Conservation (phyloP, 2,888 invertebrate species). For the Ethmia dodecea region DNA sequence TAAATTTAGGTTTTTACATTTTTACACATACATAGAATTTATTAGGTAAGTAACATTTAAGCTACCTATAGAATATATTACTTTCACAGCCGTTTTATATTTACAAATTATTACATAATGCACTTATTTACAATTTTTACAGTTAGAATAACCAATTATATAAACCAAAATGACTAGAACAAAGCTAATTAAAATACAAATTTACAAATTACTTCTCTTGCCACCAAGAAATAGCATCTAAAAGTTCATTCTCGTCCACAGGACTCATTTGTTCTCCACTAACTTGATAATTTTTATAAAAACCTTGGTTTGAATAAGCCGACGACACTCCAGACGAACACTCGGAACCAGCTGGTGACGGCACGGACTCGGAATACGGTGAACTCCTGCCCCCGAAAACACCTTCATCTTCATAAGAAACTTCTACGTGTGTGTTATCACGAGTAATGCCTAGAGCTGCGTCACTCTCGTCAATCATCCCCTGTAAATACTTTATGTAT, state of each 20-base stretch:
- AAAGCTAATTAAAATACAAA: conserved; percentile 4
- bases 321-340: conserved; percentile 78
- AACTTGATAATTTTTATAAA: conserved; percentile 34
- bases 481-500: conserved; percentile 90
- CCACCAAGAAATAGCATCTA: conserved; percentile 90
- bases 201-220: conserved; percentile 74
- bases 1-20: not conserved
- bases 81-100: conserved; percentile 1
- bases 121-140: not conserved
- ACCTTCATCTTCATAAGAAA: conserved; percentile 52
- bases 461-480: conserved; percentile 84
- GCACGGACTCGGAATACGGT: conserved; percentile 70
- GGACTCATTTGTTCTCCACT: conserved; percentile 73
- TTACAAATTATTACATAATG: not conserved
- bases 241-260: conserved; percentile 89
- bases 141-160: not conserved
- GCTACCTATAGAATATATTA: conserved; percentile 1
- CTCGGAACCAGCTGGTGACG: conserved; percentile 83
- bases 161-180: conserved; percentile 41
- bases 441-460: conserved; percentile 52
- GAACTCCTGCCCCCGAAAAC: conserved; percentile 48
- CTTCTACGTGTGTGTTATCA: conserved; percentile 18
- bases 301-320: conserved; percentile 40
- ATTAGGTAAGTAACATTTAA: not conserved
- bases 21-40: not conserved